Percentiles rank a stretch among this genome's conserved stretches.
Conservation (phyloP, 2,888 invertebrate species). For the Drosophila hamatofila region DNA sequence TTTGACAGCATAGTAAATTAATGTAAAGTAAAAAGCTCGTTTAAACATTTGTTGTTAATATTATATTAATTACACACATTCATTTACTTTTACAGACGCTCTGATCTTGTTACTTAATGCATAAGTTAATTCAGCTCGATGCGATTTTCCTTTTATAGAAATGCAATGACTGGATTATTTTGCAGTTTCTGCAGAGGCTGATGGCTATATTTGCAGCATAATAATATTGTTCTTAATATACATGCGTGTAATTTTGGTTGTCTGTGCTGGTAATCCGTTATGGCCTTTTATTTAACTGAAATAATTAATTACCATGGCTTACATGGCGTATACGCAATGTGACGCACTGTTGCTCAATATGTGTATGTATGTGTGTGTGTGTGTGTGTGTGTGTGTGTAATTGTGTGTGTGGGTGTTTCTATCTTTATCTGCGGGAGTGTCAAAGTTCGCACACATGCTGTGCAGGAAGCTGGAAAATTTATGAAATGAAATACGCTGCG, state of each 20-base stretch:
- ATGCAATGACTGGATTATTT: constrained; percentile 6
- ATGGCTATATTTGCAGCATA: constrained; percentile 9
- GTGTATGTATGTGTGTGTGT: not conserved
- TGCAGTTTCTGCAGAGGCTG: constrained; percentile 5
- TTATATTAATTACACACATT: too few relatives aligned
- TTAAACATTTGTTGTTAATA: too few relatives aligned
- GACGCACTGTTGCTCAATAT: not conserved
- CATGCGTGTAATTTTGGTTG: constrained; percentile 30
- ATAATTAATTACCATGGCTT: constrained; percentile 41
- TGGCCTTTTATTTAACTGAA: constrained; percentile 25
- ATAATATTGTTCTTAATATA: constrained; percentile 7
- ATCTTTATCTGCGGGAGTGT: not conserved
- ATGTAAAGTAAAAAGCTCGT: too few relatives aligned
- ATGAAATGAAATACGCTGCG: constrained; percentile 33
- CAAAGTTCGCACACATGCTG: constrained; percentile 31
- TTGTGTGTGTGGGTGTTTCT: not conserved
- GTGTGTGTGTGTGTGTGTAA: not conserved
- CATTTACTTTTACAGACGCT: too few relatives aligned
- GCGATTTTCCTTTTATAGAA: not conserved
- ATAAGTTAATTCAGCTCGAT: constrained; percentile 17
- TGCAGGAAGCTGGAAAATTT: constrained; percentile 50
- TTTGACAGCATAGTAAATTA: too few relatives aligned
- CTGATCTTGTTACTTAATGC: constrained; percentile 2
- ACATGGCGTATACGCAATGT: constrained; percentile 43
- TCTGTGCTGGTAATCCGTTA: constrained; percentile 39